These are phyloP conservation scores for Folsomia candida DNA, from an alignment of 2,888 invertebrate genomes.

Conservation along the genomic window DNA sequence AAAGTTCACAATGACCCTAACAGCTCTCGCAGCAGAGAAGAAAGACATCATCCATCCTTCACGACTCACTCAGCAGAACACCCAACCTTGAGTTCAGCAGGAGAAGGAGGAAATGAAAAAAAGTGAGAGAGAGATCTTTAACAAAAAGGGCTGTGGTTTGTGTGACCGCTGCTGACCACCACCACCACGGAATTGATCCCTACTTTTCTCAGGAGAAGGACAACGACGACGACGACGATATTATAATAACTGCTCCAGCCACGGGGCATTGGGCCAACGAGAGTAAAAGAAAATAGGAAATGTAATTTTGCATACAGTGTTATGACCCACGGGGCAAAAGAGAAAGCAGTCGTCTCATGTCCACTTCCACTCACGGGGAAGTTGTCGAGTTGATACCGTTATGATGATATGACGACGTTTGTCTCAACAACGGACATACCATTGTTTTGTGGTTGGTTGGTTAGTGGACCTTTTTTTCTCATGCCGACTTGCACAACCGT, in stretches of 20 bases:
- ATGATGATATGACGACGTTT: too few relatives aligned
- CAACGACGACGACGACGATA: too few relatives aligned
- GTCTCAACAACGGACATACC: too few relatives aligned
- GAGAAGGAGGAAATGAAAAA: neutral
- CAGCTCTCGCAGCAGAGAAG: neutral
- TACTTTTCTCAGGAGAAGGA: too few relatives aligned
- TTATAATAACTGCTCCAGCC: neutral
- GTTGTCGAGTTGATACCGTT: too few relatives aligned
- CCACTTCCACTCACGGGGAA: too few relatives aligned
- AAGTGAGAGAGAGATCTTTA: neutral
- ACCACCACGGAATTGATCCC: neutral
- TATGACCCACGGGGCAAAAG: neutral
- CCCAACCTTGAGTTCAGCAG: neutral
- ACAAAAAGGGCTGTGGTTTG: neutral
- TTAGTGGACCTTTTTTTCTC: too few relatives aligned
- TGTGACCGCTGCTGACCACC: constrained; percentile 6
- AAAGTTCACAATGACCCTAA: neutral
- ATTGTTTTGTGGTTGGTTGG: too few relatives aligned
- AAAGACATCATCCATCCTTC: neutral
- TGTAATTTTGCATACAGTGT: neutral
- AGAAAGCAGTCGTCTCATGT: too few relatives aligned
- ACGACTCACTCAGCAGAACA: neutral
- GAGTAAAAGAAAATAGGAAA: neutral
- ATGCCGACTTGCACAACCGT: too few relatives aligned
- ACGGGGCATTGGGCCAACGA: neutral